Base-by-base conservation (phyloP, 2,888 invertebrate genomes). In the Bellardia bayeri region DNA sequence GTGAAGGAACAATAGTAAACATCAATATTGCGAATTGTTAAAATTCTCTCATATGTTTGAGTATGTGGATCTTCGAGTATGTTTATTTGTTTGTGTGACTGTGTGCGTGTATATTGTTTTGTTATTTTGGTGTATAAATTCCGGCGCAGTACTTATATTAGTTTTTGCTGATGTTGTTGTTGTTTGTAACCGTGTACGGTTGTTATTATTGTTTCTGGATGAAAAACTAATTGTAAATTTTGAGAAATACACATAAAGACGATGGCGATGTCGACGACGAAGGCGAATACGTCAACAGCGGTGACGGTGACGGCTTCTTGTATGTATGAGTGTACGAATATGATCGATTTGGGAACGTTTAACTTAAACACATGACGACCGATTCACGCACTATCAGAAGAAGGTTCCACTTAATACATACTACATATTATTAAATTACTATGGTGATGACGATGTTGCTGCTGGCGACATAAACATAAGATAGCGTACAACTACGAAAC, bases 11-110 rank as follows among this genome's bases (percentile, higher is more conserved):
- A 82, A 82, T 84, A 82, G 79, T 68, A 82, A 82, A 80, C 80
- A 81, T 82, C 85, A 85, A 83, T 85, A 86, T 80, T 87, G 87
- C 79, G 74, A 87, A 85, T 82, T 87, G 79, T 82, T 78, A 40
- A 74, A 87, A 74, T 66, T 81, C 63, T 69, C 74, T 84, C 72
- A 56, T 85, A 69, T 74, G 63, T 66, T 64, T 56, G 68, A 74
- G 45, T 69, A 45, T 71, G 68, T 61, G 51, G 23, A 69, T 40
- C 13, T 54, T 40, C 8, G 3, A 14, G 45, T 45, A 45, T 51
- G 11, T 66, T 3, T 8, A 5, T 23, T 23, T 71, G 49, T 37
- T 11, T 54, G 40, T 75, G 5, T 64, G 64, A 42, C 23, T 72
- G 30, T 51, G 63, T 40, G 30, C 8, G 37, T 40, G 23, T 61